Evolutionary conservation across 2,113 vertebrate genomes (phyloP).

Genomic region (Suncus etruscus): DNA sequence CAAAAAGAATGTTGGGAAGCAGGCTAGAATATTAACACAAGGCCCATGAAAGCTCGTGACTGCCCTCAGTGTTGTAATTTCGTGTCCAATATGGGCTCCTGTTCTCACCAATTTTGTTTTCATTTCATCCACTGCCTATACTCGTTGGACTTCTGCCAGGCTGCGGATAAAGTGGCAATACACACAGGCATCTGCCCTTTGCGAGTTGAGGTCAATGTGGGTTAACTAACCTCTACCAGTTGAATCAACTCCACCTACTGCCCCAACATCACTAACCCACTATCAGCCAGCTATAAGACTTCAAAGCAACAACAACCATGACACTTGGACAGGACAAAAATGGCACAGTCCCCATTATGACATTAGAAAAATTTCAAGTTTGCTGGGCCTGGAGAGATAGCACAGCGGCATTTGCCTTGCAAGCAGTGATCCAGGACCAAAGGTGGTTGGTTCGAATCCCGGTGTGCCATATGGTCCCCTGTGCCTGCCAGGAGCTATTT

Average conservation of each 20-base stretch:
- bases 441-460: too few relatives aligned
- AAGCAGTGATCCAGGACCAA: too few relatives aligned
- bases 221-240: background rate
- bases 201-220: background rate
- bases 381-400: too few relatives aligned
- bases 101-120: constrained; percentile 49
- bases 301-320: constrained; percentile 33
- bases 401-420: too few relatives aligned
- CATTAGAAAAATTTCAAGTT: background rate
- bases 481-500: too few relatives aligned
- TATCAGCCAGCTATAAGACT: background rate
- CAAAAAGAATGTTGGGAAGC: background rate
- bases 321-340: constrained; percentile 26
- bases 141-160: background rate
- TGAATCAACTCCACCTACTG: background rate
- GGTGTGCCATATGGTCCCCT: too few relatives aligned
- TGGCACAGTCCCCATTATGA: background rate
- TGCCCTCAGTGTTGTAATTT: constrained; percentile 61
- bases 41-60: constrained; percentile 50
- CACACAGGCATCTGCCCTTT: background rate
- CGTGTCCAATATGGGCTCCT: constrained; percentile 21
- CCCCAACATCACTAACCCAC: background rate
- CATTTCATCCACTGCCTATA: background rate
- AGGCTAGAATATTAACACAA: constrained; percentile 61
- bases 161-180: background rate